Evolutionary conservation across 2,797 vertebrate species (phyloP), one percentile per base, ranked within the genome.

Genomic region (Pristis pectinata): DNA sequence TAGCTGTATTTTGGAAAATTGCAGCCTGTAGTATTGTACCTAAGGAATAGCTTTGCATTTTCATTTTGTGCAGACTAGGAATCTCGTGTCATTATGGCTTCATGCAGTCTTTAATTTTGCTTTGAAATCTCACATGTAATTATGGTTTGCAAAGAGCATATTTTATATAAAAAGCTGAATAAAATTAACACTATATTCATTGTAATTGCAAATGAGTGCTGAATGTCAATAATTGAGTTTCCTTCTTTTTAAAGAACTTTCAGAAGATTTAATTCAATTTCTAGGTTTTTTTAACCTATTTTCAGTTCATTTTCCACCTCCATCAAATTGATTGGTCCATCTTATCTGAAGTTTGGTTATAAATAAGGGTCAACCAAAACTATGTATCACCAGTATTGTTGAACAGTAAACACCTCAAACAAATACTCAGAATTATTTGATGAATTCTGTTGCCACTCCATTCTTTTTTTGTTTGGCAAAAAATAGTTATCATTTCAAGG

Each of bases 31-130:
- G 76, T 49, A 53, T 76, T 94, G 44, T 34, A 94, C 30, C 44
- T n/a, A 61, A 94, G 92, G 30, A 70, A 49, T 76, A 56, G 44
- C 49, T 53, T 76, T 49, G 64, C 64, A 53, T 49, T 70, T 76
- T 74, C 37, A 74, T 76, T 53, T 76, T 53, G 44, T 76, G 49
- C 70, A 56, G 15, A 74, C 13, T 34, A 56, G 13, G 17, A 17
- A 44, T 76, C 22, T 67, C 72, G 30, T 94, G 92, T 7, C 44
- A 76, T 41, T 22, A n/a, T 94, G 92, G 72, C 72, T 76, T 76
- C 24, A 17, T 74, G 67, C 34, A 74, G 15, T 76, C 27, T 94
- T 41, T 74, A 94, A 74, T 94, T 93, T 94, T 94, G 41, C 92
- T 76, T 22, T 11, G 19, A 74, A 76, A 56, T 67, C 41, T 93